Evolutionary conservation across 2,888 invertebrate species (phyloP).

Genomic region (Calameuta filiformis): DNA sequence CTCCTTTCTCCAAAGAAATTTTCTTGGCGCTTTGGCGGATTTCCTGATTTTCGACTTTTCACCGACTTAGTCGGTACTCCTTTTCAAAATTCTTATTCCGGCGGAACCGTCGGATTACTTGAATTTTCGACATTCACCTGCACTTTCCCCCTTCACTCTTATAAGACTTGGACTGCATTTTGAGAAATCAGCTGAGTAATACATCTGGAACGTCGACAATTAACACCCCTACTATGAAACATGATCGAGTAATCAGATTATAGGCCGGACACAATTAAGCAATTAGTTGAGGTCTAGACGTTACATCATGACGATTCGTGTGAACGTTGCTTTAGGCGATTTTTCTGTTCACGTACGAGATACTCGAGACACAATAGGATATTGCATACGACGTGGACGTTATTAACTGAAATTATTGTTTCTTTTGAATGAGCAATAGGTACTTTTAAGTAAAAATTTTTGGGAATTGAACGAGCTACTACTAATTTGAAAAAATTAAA

Average conservation of each 20-base stretch:
- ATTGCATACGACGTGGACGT: not conserved
- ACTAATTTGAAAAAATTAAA: not conserved
- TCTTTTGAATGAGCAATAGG: not conserved
- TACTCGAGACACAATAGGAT: not conserved
- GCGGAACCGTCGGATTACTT: not conserved
- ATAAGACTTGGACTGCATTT: not conserved
- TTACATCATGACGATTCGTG: not conserved
- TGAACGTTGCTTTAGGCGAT: not conserved
- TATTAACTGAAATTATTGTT: not conserved
- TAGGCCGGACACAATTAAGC: not conserved
- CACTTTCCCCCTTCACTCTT: not conserved
- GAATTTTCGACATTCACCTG: not conserved
- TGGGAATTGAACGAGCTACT: not conserved
- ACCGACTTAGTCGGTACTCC: too few species aligned
- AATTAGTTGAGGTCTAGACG: not conserved
- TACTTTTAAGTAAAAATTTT: not conserved
- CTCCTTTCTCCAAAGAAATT: not conserved
- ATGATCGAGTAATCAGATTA: conserved; percentile 3
- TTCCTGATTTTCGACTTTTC: not conserved
- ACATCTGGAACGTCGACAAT: not conserved
- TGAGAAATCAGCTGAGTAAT: not conserved
- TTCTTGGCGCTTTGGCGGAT: not conserved
- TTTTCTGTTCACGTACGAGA: not conserved
- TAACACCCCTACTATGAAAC: not conserved
- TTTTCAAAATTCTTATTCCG: not conserved